Evolutionary conservation across 2,113 vertebrate genomes (phyloP), one percentile per base, ranked within the genome.

Genomic region (Phylloscopus whistleri): DNA sequence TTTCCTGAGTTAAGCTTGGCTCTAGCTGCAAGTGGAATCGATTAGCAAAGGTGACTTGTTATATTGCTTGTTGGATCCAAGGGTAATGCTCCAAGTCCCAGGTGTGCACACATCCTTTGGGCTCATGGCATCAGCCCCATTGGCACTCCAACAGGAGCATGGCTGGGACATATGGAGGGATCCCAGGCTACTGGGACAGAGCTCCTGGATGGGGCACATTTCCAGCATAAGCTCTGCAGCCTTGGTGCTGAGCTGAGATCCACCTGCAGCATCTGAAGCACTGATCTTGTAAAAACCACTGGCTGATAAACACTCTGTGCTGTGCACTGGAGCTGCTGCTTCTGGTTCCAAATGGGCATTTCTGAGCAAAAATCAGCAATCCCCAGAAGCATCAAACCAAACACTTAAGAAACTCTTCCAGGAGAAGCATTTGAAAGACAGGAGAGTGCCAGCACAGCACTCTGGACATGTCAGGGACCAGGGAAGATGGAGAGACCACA

Each of bases 21-120:
- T 44, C 83, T 64, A 88, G 31, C 30, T 94, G 63, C 41, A 83
- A 35, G 30, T 39, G 62, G 52, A 82, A 75, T 39, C 56, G 66
- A 59, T 85, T 33, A 55, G 33, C 53, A 78, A 64, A 80, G 59
- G 31, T 64, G 41, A 55, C 4, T 51, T 6, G 3, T 3, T 41
- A 48, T 2, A 39, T n/a, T n/a, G 49, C 41, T 68, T 0, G 0
- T 37, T 2, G 0, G 14, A 64, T 53, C 63, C 4, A 1, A 37
- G 30, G 30, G 13, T 16, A 63, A 37, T 4, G 26, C 27, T 63
- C 56, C 1, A 2, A 53, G 46, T 37, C 9, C 31, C 73, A 58
- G 37, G n/a, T 46, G 46, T 58, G 53, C 44, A 56, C 46, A 5
- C 49, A 17, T 16, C 31, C 43, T 84, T 46, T 63, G 51, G n/a